Conservation (phyloP, 1,140 invertebrate genomes). For the Lepidurus apus region DNA sequence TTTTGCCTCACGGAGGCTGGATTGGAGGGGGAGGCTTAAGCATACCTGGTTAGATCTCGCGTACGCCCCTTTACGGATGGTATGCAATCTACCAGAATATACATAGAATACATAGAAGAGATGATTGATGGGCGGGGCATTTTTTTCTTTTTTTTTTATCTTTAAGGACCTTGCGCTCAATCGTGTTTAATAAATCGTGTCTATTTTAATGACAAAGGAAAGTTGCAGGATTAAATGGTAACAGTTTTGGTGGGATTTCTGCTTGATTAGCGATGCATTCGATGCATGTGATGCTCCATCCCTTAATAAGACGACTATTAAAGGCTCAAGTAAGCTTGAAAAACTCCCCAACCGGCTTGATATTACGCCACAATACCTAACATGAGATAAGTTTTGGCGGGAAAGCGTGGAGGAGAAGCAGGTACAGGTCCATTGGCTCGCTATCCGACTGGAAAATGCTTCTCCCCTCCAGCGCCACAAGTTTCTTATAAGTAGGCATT, state of each 20-base stretch:
- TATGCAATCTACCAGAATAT: neutral
- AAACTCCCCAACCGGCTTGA: too few relatives aligned
- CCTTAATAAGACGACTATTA: neutral
- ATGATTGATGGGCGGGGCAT: neutral
- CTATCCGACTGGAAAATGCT: neutral
- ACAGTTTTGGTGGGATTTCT: neutral
- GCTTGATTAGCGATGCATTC: neutral
- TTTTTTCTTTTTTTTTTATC: neutral
- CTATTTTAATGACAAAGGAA: neutral
- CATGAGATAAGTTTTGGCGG: neutral
- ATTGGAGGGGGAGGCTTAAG: too few relatives aligned
- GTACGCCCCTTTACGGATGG: too few relatives aligned
- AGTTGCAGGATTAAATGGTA: neutral
- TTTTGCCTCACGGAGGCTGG: too few relatives aligned
- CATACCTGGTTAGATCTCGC: too few relatives aligned
- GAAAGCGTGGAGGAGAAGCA: neutral
- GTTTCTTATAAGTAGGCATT: neutral
- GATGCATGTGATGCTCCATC: neutral
- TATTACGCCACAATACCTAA: neutral
- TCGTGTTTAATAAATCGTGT: neutral
- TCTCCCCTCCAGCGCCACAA: neutral
- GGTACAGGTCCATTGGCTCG: neutral
- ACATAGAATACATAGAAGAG: neutral
- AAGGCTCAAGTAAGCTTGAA: neutral
- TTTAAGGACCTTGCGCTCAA: neutral